Percentiles rank a stretch among this genome's conserved stretches.
phyloP scores from a whole-genome alignment of 2,888 invertebrate species.

The Crepidodera aurea region DNA sequence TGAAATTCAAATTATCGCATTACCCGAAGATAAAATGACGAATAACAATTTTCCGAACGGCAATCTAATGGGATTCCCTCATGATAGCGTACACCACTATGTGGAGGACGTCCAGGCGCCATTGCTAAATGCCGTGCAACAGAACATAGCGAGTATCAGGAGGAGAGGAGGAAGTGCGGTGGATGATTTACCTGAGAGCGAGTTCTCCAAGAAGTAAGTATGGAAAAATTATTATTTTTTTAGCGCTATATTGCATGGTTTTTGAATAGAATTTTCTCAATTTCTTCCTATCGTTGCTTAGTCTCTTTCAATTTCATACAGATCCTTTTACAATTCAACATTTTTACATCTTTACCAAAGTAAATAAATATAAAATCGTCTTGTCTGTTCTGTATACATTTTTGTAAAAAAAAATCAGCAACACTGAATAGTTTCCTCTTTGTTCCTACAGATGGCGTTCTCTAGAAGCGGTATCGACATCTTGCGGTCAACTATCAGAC shows the following conservation, averaged over 20 bases:
- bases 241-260: too few species aligned
- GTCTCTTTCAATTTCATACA: too few species aligned
- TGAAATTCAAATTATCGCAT: conserved; percentile 59
- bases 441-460: conserved; percentile 72
- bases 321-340: too few species aligned
- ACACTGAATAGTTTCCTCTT: background rate
- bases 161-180: conserved; percentile 54
- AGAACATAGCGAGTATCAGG: conserved; percentile 52
- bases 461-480: conserved; percentile 71
- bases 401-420: too few species aligned
- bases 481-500: conserved; percentile 53
- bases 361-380: too few species aligned
- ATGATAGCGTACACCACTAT: conserved; percentile 25
- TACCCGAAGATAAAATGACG: conserved; percentile 61
- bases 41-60: conserved; percentile 68
- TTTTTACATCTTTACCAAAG: too few species aligned
- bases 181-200: conserved; percentile 57
- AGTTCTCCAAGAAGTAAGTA: conserved; percentile 49
- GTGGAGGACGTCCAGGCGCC: conserved; percentile 62
- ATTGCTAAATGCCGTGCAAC: conserved; percentile 53
- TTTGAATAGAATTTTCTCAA: too few species aligned
- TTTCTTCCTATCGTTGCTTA: too few species aligned
- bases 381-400: too few species aligned
- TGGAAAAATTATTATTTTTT: background rate
- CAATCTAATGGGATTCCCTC: conserved; percentile 60